phyloP scores from a whole-genome alignment of 2,797 vertebrate genomes.

The Meda fulgida region DNA sequence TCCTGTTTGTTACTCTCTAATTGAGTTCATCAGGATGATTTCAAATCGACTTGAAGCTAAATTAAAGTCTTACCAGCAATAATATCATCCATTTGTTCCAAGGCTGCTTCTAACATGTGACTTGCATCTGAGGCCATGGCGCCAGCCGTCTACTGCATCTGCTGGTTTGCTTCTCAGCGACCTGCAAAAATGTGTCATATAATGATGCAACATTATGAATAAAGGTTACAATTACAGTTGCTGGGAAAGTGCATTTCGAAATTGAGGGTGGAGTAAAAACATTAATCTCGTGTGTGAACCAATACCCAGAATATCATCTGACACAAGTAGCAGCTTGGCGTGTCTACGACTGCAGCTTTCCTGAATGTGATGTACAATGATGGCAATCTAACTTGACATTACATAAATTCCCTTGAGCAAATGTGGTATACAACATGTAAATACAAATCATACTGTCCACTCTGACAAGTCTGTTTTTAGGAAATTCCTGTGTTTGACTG shows the following conservation, averaged over 20 bases:
- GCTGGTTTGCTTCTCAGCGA: slow-evolving; percentile 29
- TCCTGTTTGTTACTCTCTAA: not conserved
- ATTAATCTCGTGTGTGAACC: slow-evolving; percentile 14
- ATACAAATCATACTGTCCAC: slow-evolving; percentile 3
- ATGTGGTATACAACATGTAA: not conserved
- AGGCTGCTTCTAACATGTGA: slow-evolving; percentile 92
- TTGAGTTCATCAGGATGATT: not conserved
- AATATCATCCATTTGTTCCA: slow-evolving; percentile 98
- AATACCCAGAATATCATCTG: not conserved
- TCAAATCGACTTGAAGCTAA: not conserved
- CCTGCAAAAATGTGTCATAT: slow-evolving; percentile 41
- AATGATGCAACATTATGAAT: slow-evolving; percentile 35
- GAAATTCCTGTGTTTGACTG: not conserved
- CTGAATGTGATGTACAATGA: not conserved
- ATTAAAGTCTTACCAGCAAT: slow-evolving; percentile 85
- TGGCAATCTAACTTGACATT: slow-evolving; percentile 3
- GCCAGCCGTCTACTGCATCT: slow-evolving; percentile 66
- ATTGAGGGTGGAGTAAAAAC: slow-evolving; percentile 44
- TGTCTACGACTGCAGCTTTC: slow-evolving; percentile 8
- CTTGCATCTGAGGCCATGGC: slow-evolving; percentile 92
- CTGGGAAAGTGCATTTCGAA: slow-evolving; percentile 64
- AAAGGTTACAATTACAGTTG: slow-evolving; percentile 51
- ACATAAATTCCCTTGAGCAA: slow-evolving; percentile 21
- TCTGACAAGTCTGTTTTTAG: not conserved
- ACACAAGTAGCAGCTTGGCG: slow-evolving; percentile 22